Conservation (phyloP, 2,888 invertebrate species). For the Euplagia quadripunctaria region DNA sequence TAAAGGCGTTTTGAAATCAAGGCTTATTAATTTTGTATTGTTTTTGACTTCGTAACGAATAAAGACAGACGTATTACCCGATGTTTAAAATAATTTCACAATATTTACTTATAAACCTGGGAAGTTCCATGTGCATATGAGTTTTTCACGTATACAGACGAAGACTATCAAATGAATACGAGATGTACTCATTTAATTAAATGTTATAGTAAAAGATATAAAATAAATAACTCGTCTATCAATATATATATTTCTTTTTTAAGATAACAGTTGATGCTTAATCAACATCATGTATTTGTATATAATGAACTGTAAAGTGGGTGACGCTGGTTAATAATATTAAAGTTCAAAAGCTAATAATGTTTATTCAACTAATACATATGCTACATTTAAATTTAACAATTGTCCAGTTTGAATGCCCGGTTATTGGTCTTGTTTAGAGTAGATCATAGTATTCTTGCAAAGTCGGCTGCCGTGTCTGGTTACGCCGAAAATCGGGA, state of each 20-base stretch:
- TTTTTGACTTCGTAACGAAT: slow-evolving; percentile 9
- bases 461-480: not conserved
- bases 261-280: too few species aligned
- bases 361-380: not conserved
- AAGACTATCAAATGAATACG: not conserved
- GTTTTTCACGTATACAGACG: not conserved
- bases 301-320: not conserved
- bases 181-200: too few species aligned
- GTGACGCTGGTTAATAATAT: not conserved
- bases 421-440: not conserved
- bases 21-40: slow-evolving; percentile 20
- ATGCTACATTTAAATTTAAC: not conserved
- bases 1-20: not conserved
- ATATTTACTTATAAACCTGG: not conserved
- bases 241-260: too few species aligned
- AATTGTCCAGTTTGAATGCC: not conserved
- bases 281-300: not conserved
- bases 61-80: slow-evolving; percentile 5
- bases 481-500: not conserved
- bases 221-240: too few species aligned
- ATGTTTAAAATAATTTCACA: slow-evolving; percentile 8
- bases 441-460: not conserved
- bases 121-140: not conserved
- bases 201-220: too few species aligned
- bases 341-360: not conserved